Percentiles rank a stretch among this genome's conserved stretches.
These are phyloP conservation scores for Euclidia mi DNA, from an alignment of 2,888 invertebrate genomes.

Conservation along the genomic window DNA sequence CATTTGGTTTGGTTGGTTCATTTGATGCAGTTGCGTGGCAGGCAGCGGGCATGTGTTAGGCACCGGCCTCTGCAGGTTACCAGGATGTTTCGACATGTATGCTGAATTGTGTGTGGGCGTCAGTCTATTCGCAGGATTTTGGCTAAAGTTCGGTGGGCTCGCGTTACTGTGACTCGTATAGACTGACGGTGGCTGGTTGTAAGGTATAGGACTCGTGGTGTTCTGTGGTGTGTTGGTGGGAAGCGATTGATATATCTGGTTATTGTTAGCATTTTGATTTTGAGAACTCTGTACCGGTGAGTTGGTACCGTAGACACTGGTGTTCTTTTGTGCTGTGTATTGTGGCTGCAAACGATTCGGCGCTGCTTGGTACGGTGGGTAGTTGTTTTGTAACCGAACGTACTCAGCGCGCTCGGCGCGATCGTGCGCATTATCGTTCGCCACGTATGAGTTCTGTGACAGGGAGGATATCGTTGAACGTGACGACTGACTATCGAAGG, in stretches of 20 bases:
- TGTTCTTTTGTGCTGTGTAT: constrained; percentile 75
- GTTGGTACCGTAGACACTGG: constrained; percentile 74
- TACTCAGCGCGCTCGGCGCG: constrained; percentile 72
- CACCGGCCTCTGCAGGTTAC: constrained; percentile 72
- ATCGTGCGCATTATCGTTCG: constrained; percentile 72
- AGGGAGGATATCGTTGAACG: constrained; percentile 86
- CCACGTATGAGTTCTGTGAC: constrained; percentile 80
- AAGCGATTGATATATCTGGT: constrained; percentile 80
- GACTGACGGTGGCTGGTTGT: constrained; percentile 79
- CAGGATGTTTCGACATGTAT: constrained; percentile 73
- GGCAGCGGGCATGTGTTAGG: constrained; percentile 81
- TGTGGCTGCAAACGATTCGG: constrained; percentile 78
- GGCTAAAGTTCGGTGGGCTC: constrained; percentile 77
- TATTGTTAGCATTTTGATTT: constrained; percentile 65
- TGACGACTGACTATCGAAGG: constrained; percentile 87
- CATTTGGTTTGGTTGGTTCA: constrained; percentile 64
- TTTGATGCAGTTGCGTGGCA: constrained; percentile 75
- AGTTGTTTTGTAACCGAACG: constrained; percentile 76
- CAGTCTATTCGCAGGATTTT: constrained; percentile 81
- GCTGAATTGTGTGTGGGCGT: constrained; percentile 78
- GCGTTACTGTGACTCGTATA: constrained; percentile 75
- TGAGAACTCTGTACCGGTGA: constrained; percentile 68
- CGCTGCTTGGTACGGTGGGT: constrained; percentile 78
- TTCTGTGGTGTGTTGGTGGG: constrained; percentile 72
- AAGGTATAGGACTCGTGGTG: constrained; percentile 77